Base-by-base conservation (phyloP, 2,113 vertebrate species). In the Brachyhypopomus gauderio region DNA sequence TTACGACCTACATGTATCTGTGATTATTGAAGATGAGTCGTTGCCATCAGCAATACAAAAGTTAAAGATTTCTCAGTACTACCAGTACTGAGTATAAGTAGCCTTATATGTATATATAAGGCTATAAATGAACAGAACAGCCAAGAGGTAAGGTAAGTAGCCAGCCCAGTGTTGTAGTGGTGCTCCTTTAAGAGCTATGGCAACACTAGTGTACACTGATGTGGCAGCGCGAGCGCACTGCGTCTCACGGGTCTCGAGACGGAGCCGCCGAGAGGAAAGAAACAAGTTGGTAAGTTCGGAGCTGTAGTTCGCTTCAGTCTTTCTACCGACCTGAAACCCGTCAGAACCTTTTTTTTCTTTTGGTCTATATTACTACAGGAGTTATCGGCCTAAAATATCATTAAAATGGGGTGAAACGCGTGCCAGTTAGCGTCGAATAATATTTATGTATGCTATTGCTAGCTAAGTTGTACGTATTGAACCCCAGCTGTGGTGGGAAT, bases 171-270 rank as follows among this genome's bases (percentile, higher is more conserved):
- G 6, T 45, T 52, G 45, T 1, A 19, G n/a, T 0, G 55, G 27
- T 7, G 5, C 22, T 8, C 34, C 79, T 81, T 75, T 81, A 81
- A 81, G 79, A 69, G 72, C 30, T 55, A 81, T 75, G 72, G 72
- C 58, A 81, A 81, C 79, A 11, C 30, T 14, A 52, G 45, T 52
- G 45, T 52, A 52, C 45, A 52, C 45, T 52, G 45, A 52, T 52
- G 45, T 52, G n/a, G 22, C 9, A 34, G 34, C 20, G 77, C 67
- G 67, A 45, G 34, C 6, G 14, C 58, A 20, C 14, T 38, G 36
- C 58, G 56, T 23, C 5, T 25, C 72, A 59, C 72, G 41, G 41
- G 41, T 45, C 41, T 45, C 34, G 66, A 70, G 9, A 8, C 19
- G 11, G 20, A 41, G 8, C 30, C 30, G 30, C 30, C 30, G 3